These are phyloP conservation scores for Lasioglossum vierecki DNA, from an alignment of 2,888 invertebrate species.

Conservation along the genomic window DNA sequence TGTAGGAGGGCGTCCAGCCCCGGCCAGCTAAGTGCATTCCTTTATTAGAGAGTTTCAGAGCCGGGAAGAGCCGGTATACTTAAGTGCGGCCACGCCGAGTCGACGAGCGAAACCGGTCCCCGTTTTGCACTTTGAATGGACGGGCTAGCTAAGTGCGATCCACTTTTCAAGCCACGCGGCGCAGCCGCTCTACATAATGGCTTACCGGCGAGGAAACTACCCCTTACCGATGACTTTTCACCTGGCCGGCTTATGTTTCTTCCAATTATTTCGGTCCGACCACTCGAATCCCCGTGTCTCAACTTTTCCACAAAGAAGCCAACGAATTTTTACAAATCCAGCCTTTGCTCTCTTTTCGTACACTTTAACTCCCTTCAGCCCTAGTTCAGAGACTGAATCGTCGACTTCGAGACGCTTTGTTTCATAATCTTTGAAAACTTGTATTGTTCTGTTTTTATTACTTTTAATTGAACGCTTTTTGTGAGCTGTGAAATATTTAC, in stretches of 20 bases:
- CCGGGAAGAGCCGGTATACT: conserved; percentile 65
- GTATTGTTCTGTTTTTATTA: neutral
- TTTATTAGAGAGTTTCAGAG: conserved; percentile 65
- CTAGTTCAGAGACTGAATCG: neutral
- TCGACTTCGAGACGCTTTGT: neutral
- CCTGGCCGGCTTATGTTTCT: neutral
- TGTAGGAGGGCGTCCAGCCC: conserved; percentile 52
- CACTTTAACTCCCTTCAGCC: neutral
- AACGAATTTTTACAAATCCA: neutral
- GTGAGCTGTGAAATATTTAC: too few species aligned
- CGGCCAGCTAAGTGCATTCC: conserved; percentile 70
- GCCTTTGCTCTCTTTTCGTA: neutral
- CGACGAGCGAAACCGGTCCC: conserved; percentile 36
- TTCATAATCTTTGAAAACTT: neutral
- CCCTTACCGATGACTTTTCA: neutral
- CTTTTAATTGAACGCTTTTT: too few species aligned
- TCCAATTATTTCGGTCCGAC: neutral
- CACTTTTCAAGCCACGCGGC: conserved; percentile 49
- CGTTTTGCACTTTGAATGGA: conserved; percentile 70
- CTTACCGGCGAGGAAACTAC: neutral
- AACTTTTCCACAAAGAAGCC: neutral
- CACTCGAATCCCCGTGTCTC: neutral
- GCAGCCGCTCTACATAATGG: conserved; percentile 4
- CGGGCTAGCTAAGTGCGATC: conserved; percentile 65
- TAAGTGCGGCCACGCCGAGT: conserved; percentile 63